Evolutionary conservation across 2,888 invertebrate species (phyloP), one percentile per base, ranked within the genome.

Genomic region (Cephonodes hylas): DNA sequence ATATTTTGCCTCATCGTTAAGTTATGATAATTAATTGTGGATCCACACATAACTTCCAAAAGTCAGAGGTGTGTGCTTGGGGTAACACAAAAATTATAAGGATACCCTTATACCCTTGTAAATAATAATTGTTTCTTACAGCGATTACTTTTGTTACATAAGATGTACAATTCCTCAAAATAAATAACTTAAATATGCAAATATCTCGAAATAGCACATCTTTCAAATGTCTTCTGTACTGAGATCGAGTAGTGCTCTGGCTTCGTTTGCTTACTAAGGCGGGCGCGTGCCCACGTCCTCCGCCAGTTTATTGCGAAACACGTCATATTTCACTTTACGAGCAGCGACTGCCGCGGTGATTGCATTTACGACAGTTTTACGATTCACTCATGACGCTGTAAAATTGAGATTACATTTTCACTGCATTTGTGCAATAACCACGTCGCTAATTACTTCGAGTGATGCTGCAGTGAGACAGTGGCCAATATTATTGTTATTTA

Each of bases 281-380:
- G 18, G 18, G 18, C 15, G 8, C 7, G 25, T 23, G 45, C 13
- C 23, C 23, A 13, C 34, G 38, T 15, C 23, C 8, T 27, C 13
- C 38, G 23, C 22, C 38, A 38, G 57, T 38, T 38, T 57, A 23
- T 57, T 22, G 22, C 38, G 8, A 23, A 22, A 53, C 53, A 38
- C 34, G 38, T 23, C 23, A 42, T 23, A 25, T 58, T 23, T 22
- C 15, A 42, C 8, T 58, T 42, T 58, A 58, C 58, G 42, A 58
- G 22, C 57, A 2, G 42, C 42, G 42, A 42, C 56, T 34, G n/a
- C 34, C 15, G 34, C 27, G 38, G 8, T 58, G 58, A 58, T 58
- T 42, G 42, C n/a, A n/a, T 58, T 42, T 58, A 58, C 23, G 58
- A 23, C 58, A 42, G 23, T 42, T 42, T 38, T 42, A 58, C 42